Percentiles rank a stretch among this genome's conserved stretches.
These are phyloP conservation scores for Tenebrosternarchus preto DNA, from an alignment of 2,113 vertebrate genomes.

Conservation along the genomic window DNA sequence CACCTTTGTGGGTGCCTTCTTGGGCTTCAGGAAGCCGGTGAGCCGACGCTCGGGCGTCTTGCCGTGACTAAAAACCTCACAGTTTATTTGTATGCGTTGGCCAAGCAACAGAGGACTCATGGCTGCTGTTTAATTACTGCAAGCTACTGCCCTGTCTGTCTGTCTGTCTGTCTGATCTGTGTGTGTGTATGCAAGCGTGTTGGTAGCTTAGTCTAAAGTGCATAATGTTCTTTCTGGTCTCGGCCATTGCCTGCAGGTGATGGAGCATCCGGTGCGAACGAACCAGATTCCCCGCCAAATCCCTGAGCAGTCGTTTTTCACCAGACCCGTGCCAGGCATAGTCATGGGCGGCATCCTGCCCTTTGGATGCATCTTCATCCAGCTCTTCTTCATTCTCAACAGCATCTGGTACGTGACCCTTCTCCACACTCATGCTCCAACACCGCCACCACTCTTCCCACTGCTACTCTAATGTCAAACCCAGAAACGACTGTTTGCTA, in stretches of 20 bases:
- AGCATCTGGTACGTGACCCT: conserved; percentile 89
- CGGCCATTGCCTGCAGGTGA: conserved; percentile 75
- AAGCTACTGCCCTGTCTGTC: neutral
- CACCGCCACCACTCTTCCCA: neutral
- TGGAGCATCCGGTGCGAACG: conserved; percentile 95
- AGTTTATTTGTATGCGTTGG: too few species aligned
- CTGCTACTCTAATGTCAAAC: neutral
- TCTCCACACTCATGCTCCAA: neutral
- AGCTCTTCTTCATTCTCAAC: conserved; percentile 98
- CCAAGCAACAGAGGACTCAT: neutral
- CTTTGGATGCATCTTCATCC: conserved; percentile 98
- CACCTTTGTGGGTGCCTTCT: conserved; percentile 94
- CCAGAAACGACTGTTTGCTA: neutral
- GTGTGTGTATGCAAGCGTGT: neutral
- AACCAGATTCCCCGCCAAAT: conserved; percentile 99
- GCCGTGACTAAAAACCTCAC: too few species aligned
- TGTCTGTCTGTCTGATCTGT: conserved; percentile 25
- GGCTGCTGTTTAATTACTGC: neutral
- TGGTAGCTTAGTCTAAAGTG: neutral
- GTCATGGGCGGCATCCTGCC: conserved; percentile 98
- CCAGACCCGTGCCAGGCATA: conserved; percentile 92
- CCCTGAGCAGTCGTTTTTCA: conserved; percentile 97
- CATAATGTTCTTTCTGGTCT: neutral
- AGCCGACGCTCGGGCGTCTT: conserved; percentile 44
- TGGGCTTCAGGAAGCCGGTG: conserved; percentile 95